phyloP scores from a whole-genome alignment of 2,797 vertebrate genomes.

The Sebastes kiyomatsui region DNA sequence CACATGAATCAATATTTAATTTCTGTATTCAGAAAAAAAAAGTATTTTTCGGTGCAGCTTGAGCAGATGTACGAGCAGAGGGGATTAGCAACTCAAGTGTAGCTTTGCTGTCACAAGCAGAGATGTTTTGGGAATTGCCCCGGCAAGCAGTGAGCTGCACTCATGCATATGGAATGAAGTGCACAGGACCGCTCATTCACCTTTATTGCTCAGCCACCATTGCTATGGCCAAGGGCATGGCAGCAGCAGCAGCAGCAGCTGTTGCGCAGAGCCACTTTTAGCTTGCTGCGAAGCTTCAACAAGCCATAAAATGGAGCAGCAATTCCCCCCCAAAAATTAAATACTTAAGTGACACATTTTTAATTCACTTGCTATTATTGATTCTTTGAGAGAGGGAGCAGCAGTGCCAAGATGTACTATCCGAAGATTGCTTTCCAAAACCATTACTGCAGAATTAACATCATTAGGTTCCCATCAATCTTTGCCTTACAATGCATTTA shows the following conservation, averaged over 20 bases:
- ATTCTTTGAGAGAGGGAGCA: neutral
- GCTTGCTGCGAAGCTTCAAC: neutral
- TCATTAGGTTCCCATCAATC: constrained; percentile 17
- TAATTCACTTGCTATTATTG: neutral
- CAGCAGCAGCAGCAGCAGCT: constrained; percentile 34
- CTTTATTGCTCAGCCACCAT: constrained; percentile 34
- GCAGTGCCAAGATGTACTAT: neutral
- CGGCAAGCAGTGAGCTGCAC: constrained; percentile 32
- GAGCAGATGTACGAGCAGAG: neutral
- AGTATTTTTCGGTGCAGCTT: neutral
- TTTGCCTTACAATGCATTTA: constrained; percentile 14
- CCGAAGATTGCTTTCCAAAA: neutral
- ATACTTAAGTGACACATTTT: neutral
- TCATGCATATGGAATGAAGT: constrained; percentile 46
- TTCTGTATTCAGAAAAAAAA: neutral
- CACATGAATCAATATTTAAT: neutral
- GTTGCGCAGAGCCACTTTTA: neutral
- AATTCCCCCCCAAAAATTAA: neutral
- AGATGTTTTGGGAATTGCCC: constrained; percentile 40
- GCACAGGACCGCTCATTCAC: constrained; percentile 20
- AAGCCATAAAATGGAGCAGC: neutral
- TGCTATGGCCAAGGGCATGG: constrained; percentile 14
- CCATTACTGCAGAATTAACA: constrained; percentile 5
- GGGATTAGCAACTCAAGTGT: constrained; percentile 31
- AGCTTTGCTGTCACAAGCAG: constrained; percentile 41